A percentile compares a stretch with the other conserved stretches of the same genome.
Evolutionary conservation across 2,113 vertebrate species (phyloP).

Genomic region (Odontophorus gujanensis): DNA sequence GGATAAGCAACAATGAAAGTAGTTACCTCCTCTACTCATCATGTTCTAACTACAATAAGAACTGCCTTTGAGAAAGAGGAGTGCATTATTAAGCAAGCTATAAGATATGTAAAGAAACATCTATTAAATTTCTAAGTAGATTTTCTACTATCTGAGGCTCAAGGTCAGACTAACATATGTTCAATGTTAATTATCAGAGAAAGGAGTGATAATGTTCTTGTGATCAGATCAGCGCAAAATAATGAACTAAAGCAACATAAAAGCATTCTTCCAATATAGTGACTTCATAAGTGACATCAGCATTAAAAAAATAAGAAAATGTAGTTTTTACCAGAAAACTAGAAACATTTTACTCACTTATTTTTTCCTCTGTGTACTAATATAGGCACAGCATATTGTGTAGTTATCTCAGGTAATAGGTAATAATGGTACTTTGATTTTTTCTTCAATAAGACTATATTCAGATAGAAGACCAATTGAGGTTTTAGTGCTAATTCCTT

Average conservation of each 20-base stretch:
- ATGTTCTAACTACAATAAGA: not conserved
- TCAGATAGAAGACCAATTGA: not conserved
- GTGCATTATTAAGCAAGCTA: not conserved
- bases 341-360: not conserved
- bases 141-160: constrained; percentile 5
- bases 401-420: not conserved
- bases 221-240: not conserved
- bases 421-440: not conserved
- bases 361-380: not conserved
- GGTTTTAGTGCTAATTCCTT: not conserved
- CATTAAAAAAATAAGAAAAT: not conserved
- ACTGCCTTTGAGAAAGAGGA: not conserved
- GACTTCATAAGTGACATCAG: not conserved
- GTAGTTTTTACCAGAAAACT: not conserved
- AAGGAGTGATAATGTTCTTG: not conserved
- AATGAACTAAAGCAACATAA: constrained; percentile 16
- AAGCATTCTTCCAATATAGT: not conserved
- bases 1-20: not conserved
- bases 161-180: not conserved
- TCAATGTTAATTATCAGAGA: constrained; percentile 42
- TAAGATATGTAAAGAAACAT: not conserved
- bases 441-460: not conserved
- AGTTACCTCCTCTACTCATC: not conserved
- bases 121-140: constrained; percentile 19
- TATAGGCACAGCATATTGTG: not conserved